phyloP scores from a whole-genome alignment of 2,113 vertebrate species.

The Parus major region DNA sequence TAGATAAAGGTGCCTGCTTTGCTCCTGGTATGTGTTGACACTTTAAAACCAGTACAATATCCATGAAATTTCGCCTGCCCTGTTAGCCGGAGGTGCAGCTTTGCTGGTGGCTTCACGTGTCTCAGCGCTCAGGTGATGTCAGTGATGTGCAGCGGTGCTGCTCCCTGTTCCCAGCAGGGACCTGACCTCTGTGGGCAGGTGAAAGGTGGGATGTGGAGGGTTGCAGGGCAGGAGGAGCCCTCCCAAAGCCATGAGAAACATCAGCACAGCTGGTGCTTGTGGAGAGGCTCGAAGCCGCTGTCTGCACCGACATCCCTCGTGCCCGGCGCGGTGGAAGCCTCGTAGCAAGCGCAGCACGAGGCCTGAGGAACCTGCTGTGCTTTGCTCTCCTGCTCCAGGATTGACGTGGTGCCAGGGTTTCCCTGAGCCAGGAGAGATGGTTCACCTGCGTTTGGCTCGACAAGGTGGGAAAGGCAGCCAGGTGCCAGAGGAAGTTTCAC shows the following conservation, averaged over 20 bases:
- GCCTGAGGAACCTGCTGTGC: not conserved
- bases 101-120: not conserved
- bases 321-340: rapidly evolving
- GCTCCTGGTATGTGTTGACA: not conserved
- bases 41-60: rapidly evolving
- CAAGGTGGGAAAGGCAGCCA: not conserved
- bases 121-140: not conserved
- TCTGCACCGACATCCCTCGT: rapidly evolving
- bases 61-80: rapidly evolving
- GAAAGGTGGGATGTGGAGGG: not conserved
- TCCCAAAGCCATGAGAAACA: rapidly evolving
- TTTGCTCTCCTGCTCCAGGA: not conserved
- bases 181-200: not conserved
- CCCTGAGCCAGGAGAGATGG: not conserved
- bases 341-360: not conserved
- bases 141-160: not conserved
- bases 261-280: rapidly evolving
- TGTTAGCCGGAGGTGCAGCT: not conserved
- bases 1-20: not conserved
- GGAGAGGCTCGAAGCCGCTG: not conserved
- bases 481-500: not conserved
- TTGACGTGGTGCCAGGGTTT: rapidly evolving
- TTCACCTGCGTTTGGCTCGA: rapidly evolving
- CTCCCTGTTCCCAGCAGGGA: not conserved
- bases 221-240: not conserved